Base-by-base conservation (phyloP, 2,888 invertebrate genomes). In the Leucoptera coffeella region DNA sequence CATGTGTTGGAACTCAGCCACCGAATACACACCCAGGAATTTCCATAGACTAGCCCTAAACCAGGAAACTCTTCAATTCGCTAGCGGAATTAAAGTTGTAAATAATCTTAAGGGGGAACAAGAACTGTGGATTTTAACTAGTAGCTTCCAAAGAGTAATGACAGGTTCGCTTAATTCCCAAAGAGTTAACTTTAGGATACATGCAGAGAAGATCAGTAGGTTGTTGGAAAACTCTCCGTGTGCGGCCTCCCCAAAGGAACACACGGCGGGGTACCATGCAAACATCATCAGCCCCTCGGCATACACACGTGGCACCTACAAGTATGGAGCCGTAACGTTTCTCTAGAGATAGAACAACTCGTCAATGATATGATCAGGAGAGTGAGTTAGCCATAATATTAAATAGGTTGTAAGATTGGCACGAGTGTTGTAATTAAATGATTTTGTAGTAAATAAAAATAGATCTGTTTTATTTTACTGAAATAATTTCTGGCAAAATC, bases 1-100 rank as follows among this genome's bases (percentile, higher is more conserved):
- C 14, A 76, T 74, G 41, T 86, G 83, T 37, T 87, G 87, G 84
- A 82, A 87, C 43, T 77, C 78, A 2, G 71, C 57, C 1, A 74
- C 75, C 0, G 69, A 78, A 9, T 86, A 77, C 39, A 67, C 71
- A 0, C 41, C 34, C 1, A 50, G 51, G 2, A 59, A 64, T 25
- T 77, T 76, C 45, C 72, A 78, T 14, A 60, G 73, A 30, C 42
- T 77, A 4, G 77, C 77, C 2, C 43, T 73, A n/a, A 73, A 85
- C 42, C 50, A 51, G 15, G 57, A 74, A 27, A 77, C 77, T 0
- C 47, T 87, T 28, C 87, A 87, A 42, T 88, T 87, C 41, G 71
- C 77, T 1, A 82, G 82, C 40, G 86, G 86, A 1, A 39, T 86
- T 3, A 87, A 87, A 57, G 60, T 85, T 2, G 67, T 80, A 9